Conservation (phyloP, 2,797 vertebrate species). For the Limosa lapponica region DNA sequence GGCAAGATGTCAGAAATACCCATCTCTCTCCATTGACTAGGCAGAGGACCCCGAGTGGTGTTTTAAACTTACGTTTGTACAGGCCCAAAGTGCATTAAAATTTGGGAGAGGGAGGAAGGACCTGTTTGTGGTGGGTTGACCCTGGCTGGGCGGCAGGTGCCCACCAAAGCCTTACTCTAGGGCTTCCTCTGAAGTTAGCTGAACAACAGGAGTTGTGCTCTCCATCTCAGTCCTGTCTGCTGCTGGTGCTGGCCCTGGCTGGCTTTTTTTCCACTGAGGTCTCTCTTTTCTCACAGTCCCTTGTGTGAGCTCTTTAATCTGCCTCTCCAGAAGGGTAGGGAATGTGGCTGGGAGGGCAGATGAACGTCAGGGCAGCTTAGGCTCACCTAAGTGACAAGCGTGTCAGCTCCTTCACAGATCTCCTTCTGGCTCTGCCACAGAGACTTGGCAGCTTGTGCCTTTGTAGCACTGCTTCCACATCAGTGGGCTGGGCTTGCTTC, state of each 20-base stretch:
- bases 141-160: neutral
- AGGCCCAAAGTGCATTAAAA: neutral
- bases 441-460: neutral
- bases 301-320: neutral
- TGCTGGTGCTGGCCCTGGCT: neutral
- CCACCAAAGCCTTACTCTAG: neutral
- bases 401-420: neutral
- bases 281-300: neutral
- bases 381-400: neutral
- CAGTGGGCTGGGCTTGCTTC: neutral
- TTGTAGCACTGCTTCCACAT: accelerated
- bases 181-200: neutral
- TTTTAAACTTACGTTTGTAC: neutral
- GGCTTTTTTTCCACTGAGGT: neutral
- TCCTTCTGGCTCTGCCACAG: neutral
- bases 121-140: neutral
- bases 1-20: neutral
- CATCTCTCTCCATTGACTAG: neutral
- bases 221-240: neutral
- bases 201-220: neutral
- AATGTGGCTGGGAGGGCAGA: neutral
- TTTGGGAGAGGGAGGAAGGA: neutral
- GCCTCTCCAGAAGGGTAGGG: neutral
- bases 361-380: neutral
- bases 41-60: neutral